These are phyloP conservation scores for Drosophila lacteicornis DNA, from an alignment of 1,140 invertebrate genomes.

Conservation along the genomic window DNA sequence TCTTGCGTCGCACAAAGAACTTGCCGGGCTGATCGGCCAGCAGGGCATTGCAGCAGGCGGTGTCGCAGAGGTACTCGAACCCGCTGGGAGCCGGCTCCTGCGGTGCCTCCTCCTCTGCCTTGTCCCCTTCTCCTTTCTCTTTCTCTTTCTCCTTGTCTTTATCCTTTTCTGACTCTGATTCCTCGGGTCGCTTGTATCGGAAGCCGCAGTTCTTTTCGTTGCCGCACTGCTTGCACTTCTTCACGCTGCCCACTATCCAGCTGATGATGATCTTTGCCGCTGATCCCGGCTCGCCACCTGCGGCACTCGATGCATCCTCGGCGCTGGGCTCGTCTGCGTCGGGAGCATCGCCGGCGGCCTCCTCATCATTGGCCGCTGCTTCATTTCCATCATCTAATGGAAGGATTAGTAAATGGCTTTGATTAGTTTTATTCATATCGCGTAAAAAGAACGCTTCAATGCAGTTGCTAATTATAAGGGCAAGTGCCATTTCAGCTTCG, in stretches of 20 bases:
- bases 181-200: conserved; percentile 62
- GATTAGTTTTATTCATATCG: neutral
- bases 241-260: conserved; percentile 68
- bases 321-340: conserved; percentile 67
- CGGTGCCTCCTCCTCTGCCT: conserved; percentile 9
- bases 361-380: conserved; percentile 47
- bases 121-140: conserved; percentile 2
- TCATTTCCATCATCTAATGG: conserved; percentile 17
- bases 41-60: conserved; percentile 83
- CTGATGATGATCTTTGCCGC: conserved; percentile 69
- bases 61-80: conserved; percentile 83
- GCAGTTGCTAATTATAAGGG: neutral
- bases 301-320: conserved; percentile 52
- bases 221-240: conserved; percentile 74
- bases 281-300: conserved; percentile 45
- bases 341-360: conserved; percentile 49
- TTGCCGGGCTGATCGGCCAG: conserved; percentile 78
- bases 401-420: neutral
- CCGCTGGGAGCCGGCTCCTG: conserved; percentile 4
- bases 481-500: neutral
- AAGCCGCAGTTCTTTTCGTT: conserved; percentile 72
- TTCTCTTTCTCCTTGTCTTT: conserved; percentile 10
- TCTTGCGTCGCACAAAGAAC: conserved; percentile 84
- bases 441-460: neutral
- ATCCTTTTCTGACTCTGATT: conserved; percentile 14